Evolutionary conservation across 2,888 invertebrate genomes (phyloP).

Genomic region (Orthosia cruda): DNA sequence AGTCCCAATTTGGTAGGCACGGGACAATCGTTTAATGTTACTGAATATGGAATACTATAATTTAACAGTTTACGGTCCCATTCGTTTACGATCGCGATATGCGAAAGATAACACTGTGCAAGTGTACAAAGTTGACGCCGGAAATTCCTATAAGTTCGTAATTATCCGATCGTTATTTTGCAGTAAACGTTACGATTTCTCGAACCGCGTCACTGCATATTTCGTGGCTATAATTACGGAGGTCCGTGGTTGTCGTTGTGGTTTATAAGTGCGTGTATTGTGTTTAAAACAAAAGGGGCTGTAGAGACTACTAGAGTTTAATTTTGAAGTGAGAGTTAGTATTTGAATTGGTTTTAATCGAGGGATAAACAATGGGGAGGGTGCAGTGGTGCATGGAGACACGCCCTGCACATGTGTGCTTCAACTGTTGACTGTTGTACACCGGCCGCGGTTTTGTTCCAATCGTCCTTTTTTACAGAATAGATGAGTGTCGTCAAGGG

Average conservation of each 20-base stretch:
- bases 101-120: constrained; percentile 51
- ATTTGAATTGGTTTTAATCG: constrained; percentile 91
- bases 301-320: constrained; percentile 85
- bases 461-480: constrained; percentile 65
- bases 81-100: constrained; percentile 49
- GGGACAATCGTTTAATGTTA: constrained; percentile 5
- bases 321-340: constrained; percentile 91
- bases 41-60: constrained; percentile 43
- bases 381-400: constrained; percentile 83
- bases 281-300: constrained; percentile 89
- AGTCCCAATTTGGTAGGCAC: constrained; percentile 27
- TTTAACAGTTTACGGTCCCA: constrained; percentile 31
- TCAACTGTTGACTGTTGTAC: constrained; percentile 57
- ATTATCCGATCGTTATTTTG: constrained; percentile 71
- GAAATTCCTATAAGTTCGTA: constrained; percentile 61
- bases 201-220: constrained; percentile 65
- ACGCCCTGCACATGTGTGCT: constrained; percentile 87
- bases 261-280: constrained; percentile 84
- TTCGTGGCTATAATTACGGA: constrained; percentile 64
- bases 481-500: constrained; percentile 70
- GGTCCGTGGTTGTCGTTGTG: constrained; percentile 77
- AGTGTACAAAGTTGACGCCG: constrained; percentile 47
- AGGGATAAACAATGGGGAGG: constrained; percentile 91
- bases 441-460: constrained; percentile 64
- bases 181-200: constrained; percentile 68